These are phyloP conservation scores for Stictocephala bisonia DNA, from an alignment of 2,888 invertebrate genomes.

Conservation along the genomic window DNA sequence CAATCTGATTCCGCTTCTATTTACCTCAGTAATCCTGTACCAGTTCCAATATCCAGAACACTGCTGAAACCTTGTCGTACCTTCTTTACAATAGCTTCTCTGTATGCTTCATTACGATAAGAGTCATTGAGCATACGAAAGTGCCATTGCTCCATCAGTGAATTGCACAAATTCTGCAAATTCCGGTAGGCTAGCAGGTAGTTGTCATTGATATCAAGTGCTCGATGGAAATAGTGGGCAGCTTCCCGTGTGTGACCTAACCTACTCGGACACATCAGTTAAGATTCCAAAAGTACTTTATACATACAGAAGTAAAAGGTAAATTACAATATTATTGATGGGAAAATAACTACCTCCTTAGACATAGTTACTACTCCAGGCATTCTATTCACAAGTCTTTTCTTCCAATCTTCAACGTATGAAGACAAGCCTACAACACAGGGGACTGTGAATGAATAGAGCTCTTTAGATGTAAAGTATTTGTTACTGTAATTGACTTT, in stretches of 20 bases:
- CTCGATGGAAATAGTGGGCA: slow-evolving; percentile 69
- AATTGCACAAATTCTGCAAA: slow-evolving; percentile 75
- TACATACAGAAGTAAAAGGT: not conserved
- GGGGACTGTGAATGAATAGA: slow-evolving; percentile 42
- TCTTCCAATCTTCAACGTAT: slow-evolving; percentile 33
- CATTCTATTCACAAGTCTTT: not conserved
- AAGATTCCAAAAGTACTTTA: not conserved
- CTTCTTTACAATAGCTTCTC: slow-evolving; percentile 71
- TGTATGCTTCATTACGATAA: slow-evolving; percentile 74
- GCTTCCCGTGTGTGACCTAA: slow-evolving; percentile 70
- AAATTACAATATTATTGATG: slow-evolving; percentile 2
- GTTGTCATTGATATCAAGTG: slow-evolving; percentile 66
- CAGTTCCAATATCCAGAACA: slow-evolving; percentile 81
- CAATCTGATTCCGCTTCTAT: slow-evolving; percentile 9
- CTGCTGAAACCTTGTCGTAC: slow-evolving; percentile 67
- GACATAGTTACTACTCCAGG: not conserved
- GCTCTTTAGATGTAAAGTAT: slow-evolving; percentile 8
- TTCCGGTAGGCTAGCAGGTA: slow-evolving; percentile 74
- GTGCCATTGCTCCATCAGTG: slow-evolving; percentile 82
- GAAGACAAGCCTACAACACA: not conserved
- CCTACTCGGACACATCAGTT: slow-evolving; percentile 62
- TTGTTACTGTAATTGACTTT: slow-evolving; percentile 30
- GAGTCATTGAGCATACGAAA: slow-evolving; percentile 85
- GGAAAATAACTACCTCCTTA: not conserved
- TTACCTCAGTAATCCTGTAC: slow-evolving; percentile 77